Base-by-base conservation (phyloP, 2,888 invertebrate genomes). In the Agonopterix arenella region DNA sequence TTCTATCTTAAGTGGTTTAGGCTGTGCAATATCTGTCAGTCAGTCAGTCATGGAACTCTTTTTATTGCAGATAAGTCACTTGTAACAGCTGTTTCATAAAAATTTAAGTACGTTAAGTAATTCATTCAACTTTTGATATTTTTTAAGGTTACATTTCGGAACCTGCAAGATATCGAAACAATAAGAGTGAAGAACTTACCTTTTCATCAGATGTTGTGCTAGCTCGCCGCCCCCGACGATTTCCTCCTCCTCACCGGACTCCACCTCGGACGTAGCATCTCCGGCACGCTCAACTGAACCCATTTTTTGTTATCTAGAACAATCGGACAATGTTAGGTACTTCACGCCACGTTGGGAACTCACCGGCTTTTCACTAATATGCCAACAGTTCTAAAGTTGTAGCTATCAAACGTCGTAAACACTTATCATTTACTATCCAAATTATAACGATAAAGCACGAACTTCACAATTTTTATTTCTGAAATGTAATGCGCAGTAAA, bases 241-340 rank as follows among this genome's bases (percentile, higher is more conserved):
- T 65, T 91, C 92, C 60, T 91, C 91, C 50, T 93, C 93, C 55
- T 93, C 93, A 40, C 91, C 91, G 44, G 93, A 92, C 72, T 93
- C 93, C 65, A 92, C 81, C 56, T 92, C 92, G 52, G 92, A 92
- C 54, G 91, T 91, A 58, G 91, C 91, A 73, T 93, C 92, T 55
- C 91, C 91, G 66, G 91, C 90, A 62, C 91, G 92, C 71, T 93
- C 93, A 63, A 93, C 92, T 63, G 92, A 90, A 81, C 92, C 91
- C 93, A 93, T 93, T 75, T 28, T 40, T 61, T 78, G 57, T 58
- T 60, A 68, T 78, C 86, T 82, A 77, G 65, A 84, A 84, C 66
- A 75, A 76, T 70, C 70, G 58, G 62, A 36, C 51, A 58, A 54
- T 44, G 58, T 66, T 13, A 13, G 1, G 13, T 57, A 68, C 47